Evolutionary conservation across 2,797 vertebrate genomes (phyloP), one percentile per base, ranked within the genome.

Genomic region (Loris lydekkerianus): DNA sequence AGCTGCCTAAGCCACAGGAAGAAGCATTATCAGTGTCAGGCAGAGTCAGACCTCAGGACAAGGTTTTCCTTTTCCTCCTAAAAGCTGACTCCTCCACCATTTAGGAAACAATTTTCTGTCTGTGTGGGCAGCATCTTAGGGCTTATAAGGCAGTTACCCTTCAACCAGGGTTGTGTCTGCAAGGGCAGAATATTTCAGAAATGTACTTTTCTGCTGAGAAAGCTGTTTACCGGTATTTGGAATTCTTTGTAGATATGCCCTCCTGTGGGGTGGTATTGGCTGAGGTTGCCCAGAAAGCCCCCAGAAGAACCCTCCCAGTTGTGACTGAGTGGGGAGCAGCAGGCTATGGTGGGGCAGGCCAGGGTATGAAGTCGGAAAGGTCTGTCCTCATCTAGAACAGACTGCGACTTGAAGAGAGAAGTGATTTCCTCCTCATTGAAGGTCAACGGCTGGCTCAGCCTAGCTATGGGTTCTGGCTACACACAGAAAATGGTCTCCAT

Each of bases 31-130:
- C 15, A 46, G 83, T 34, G 2, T 31, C 3, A n/a, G 80, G 53
- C 10, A 90, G 65, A 95, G 49, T 40, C 84, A 60, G 61, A 76
- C 77, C 31, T 94, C 40, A 20, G 65, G 49, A 67, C 11, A 34
- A 20, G 10, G 27, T 69, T 81, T 43, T 63, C 34, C 43, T 61
- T 43, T 70, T 58, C n/a, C 2, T 49, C 4, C 34, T 72, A 60
- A 40, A 23, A 60, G 40, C 46, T 31, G 76, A 67, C 49, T 43
- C 78, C 70, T 81, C 60, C 53, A 53, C 81, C 77, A 56, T n/a
- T 7, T 5, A 53, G 49, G 69, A 34, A 95, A 84, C 0, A 27
- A 91, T 94, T 96, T 95, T 61, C 60, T 81, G 80, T 90, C 89
- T 70, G 31, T 56, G 82, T 75, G 86, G 82, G 70, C n/a, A 61